Percentiles rank a stretch among this genome's conserved stretches.
Evolutionary conservation across 2,113 vertebrate genomes (phyloP).

Genomic region (Casuarius casuarius): DNA sequence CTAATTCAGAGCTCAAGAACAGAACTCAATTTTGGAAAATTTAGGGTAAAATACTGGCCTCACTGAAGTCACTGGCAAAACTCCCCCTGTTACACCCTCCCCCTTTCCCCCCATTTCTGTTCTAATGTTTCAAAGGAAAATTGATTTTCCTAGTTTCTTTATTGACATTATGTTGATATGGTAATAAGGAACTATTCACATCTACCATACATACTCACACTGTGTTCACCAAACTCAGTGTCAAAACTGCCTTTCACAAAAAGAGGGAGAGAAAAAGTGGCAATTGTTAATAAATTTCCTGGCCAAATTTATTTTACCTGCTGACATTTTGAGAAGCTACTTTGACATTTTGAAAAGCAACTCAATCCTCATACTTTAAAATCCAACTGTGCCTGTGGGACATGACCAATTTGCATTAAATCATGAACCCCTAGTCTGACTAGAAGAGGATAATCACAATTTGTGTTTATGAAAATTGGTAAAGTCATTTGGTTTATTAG

Average conservation of each 20-base stretch:
- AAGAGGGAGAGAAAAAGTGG: slow-evolving; percentile 13
- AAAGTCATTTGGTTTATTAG: slow-evolving; percentile 51
- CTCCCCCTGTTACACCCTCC: background rate
- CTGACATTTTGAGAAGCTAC: slow-evolving; percentile 39
- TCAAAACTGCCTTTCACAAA: background rate
- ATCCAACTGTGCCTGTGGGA: slow-evolving; percentile 15
- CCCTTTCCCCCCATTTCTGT: background rate
- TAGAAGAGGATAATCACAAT: background rate
- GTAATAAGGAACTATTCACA: slow-evolving; percentile 14
- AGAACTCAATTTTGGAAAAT: background rate
- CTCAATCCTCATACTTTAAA: slow-evolving; percentile 31
- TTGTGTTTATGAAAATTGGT: slow-evolving; percentile 32
- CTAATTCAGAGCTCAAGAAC: background rate
- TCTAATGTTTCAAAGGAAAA: slow-evolving; percentile 51
- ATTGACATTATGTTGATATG: slow-evolving; percentile 13
- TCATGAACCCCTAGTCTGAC: background rate
- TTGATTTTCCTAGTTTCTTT: slow-evolving; percentile 12
- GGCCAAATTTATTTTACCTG: slow-evolving; percentile 46
- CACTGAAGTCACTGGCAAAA: slow-evolving; percentile 26
- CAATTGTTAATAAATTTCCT: slow-evolving; percentile 49
- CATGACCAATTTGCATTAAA: slow-evolving; percentile 14
- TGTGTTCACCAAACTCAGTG: background rate
- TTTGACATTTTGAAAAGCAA: slow-evolving; percentile 43
- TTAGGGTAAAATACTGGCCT: background rate
- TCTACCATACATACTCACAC: background rate